Evolutionary conservation across 37 sponge, comb jelly and placozoan genomes (phyloP), one percentile per base, ranked within the genome.

Genomic region (Aplysina aerophoba): DNA sequence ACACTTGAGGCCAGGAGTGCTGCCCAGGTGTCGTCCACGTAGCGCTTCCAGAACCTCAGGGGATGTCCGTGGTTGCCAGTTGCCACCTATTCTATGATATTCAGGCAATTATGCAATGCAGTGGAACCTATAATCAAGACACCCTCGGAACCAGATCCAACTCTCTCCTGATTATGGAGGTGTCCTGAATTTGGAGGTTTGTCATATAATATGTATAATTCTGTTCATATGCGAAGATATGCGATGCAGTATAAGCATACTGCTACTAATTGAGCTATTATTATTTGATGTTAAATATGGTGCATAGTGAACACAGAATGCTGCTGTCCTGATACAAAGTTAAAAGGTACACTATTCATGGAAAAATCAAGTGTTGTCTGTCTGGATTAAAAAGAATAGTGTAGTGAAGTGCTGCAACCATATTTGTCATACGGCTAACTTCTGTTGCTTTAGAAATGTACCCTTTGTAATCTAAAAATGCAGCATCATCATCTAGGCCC

Each of bases 81-180:
- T n/a, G n/a, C n/a, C n/a, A n/a, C n/a, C n/a, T n/a, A n/a, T n/a
- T n/a, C n/a, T n/a, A n/a, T n/a, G n/a, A n/a, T n/a, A n/a, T n/a
- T n/a, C n/a, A n/a, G n/a, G n/a, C n/a, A n/a, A n/a, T n/a, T n/a
- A 21, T 17, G 37, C 14, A 3, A 69, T 75, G 41, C 78, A 75
- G 78, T 40, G 78, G 78, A 40, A 75, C 53, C 78, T 75, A 39
- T 75, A 75, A 39, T 40, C n/a, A 19, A 15, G 78, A 75, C 78
- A 75, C 78, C 38, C 16, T 75, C 24, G 78, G 78, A 40, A 75
- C 78, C 38, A 24, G 40, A 75, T 19, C 20, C 16, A 75, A 41
- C 54, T 17, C 5, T n/a, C n/a, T 75, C 41, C 38, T 36, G 14
- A 62, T 62, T 75, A 75, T 44, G 50, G 50, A 44, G 50, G 50